Base-by-base conservation (phyloP, 2,113 vertebrate genomes). In the Archilochus colubris region DNA sequence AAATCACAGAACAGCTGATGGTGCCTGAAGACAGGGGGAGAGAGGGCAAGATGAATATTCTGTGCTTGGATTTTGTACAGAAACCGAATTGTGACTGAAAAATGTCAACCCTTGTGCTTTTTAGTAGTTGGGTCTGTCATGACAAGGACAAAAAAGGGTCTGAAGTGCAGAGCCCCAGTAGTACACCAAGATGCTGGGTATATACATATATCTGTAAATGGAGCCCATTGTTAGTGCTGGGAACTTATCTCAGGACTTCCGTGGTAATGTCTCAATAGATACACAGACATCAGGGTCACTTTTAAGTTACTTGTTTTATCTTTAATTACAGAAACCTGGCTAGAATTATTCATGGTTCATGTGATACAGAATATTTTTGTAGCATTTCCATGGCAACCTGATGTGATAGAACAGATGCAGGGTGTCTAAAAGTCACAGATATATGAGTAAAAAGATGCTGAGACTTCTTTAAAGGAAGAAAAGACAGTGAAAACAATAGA, bases 341-440 rank as follows among this genome's bases (percentile, higher is more conserved):
- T 94, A 31, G 57, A 91, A 94, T 97, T 84, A 96, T 89, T 93
- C 87, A 93, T 31, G 24, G 77, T 1, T 86, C 91, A 94, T 94
- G 66, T 94, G 87, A 93, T 93, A 82, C 67, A 67, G 91, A 91
- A 78, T 95, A 94, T 93, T 95, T 95, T 67, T 18, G 12, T 86
- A 89, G 53, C 75, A 53, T 93, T 86, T 54, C 87, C 78, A 97
- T 95, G 82, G 85, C 68, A 97, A 97, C 95, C 55, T 55, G 58
- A 93, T 95, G 79, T 88, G 93, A 83, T 72, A 67, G 67, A 88
- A 88, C 53, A 93, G 87, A 82, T 91, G 48, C 72, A 91, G 20
- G 17, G 75, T 70, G 88, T 83, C 69, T 46, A 89, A 87, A 84
- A 92, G 86, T 74, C 70, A 55, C 12, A 66, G 48, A 89, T 55